Conservation (phyloP, 2,113 vertebrate genomes). For the Phylloscopus trochiloides region DNA sequence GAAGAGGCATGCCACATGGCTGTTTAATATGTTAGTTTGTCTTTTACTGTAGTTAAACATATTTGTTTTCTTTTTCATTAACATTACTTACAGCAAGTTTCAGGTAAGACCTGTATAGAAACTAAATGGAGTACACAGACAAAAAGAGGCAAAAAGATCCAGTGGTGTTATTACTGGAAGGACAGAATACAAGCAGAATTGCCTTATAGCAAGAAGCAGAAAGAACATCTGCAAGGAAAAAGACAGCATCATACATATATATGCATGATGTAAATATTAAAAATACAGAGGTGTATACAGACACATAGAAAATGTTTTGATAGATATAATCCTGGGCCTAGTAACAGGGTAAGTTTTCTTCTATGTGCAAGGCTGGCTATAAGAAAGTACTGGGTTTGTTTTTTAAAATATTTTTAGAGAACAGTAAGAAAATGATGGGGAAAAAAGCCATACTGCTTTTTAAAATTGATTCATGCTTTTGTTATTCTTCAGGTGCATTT, state of each 20-base stretch:
- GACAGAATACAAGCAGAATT: not conserved
- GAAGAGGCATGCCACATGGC: not conserved
- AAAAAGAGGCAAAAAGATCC: not conserved
- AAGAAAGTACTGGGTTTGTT: not conserved
- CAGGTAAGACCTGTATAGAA: not conserved
- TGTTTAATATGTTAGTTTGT: not conserved
- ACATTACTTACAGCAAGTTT: not conserved
- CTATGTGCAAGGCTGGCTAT: fast-evolving
- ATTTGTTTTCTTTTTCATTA: not conserved
- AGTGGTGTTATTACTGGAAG: not conserved
- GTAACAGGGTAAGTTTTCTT: not conserved
- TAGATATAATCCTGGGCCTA: not conserved
- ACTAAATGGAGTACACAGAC: not conserved
- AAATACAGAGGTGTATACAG: not conserved
- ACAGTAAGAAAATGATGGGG: not conserved
- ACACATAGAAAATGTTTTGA: not conserved
- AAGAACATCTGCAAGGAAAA: not conserved
- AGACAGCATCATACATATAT: not conserved
- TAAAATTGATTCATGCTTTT: not conserved
- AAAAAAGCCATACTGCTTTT: not conserved
- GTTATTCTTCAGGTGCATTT: not conserved
- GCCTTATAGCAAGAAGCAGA: not conserved
- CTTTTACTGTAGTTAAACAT: not conserved
- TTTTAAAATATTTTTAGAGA: not conserved
- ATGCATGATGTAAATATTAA: not conserved